phyloP scores from a whole-genome alignment of 1,140 invertebrate species.

The Acromyrmex heyeri region DNA sequence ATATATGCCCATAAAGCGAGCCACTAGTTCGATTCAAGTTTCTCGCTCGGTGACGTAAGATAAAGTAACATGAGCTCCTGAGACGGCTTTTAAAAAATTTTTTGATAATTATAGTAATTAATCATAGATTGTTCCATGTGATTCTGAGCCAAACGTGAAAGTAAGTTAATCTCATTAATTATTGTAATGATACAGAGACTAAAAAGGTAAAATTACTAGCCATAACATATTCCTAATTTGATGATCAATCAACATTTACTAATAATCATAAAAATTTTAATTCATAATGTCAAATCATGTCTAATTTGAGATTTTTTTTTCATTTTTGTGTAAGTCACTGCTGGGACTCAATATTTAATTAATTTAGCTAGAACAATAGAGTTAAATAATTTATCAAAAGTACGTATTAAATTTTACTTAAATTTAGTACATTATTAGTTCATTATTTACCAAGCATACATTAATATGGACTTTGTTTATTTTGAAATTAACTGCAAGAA shows the following conservation, averaged over 20 bases:
- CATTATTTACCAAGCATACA: too few species aligned
- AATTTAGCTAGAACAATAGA: too few species aligned
- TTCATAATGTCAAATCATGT: too few species aligned
- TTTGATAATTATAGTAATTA: conserved; percentile 20
- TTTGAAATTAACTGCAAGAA: too few species aligned
- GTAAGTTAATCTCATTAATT: not conserved
- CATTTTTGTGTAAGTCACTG: too few species aligned
- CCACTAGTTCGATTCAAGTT: conserved; percentile 35
- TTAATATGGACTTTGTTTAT: too few species aligned
- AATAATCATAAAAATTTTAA: not conserved
- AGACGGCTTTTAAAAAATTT: not conserved
- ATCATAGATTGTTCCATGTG: not conserved
- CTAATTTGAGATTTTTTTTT: too few species aligned
- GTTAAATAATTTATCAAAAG: too few species aligned
- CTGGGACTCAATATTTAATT: too few species aligned
- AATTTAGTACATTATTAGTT: too few species aligned
- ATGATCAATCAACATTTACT: not conserved
- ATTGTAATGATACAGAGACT: not conserved
- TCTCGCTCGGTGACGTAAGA: conserved; percentile 16
- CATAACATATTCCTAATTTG: not conserved
- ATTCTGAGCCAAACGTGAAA: not conserved
- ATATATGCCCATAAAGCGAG: conserved; percentile 18
- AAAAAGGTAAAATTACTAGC: not conserved
- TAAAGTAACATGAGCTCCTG: not conserved
- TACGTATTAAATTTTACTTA: too few species aligned